These are phyloP conservation scores for Drosophila ambigua DNA, from an alignment of 1,140 invertebrate genomes.

Conservation along the genomic window DNA sequence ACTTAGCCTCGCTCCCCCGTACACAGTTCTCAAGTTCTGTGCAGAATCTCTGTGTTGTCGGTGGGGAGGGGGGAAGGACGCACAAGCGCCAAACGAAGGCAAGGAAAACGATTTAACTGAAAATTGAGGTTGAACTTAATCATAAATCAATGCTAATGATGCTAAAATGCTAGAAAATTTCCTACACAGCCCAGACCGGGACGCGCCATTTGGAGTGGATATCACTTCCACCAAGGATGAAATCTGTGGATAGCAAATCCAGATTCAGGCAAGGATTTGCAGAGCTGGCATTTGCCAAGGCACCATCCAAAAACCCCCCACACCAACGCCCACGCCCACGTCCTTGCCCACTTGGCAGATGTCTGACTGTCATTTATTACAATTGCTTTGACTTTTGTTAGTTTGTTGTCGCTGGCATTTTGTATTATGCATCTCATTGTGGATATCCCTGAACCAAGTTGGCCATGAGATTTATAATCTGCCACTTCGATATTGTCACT, in stretches of 20 bases:
- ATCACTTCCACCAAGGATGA: slow-evolving; percentile 44
- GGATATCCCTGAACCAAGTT: slow-evolving; percentile 36
- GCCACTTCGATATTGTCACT: slow-evolving; percentile 12
- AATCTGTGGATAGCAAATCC: slow-evolving; percentile 5
- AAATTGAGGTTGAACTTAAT: slow-evolving; percentile 84
- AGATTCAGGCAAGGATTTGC: slow-evolving; percentile 60
- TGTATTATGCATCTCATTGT: slow-evolving; percentile 55
- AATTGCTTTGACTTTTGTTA: slow-evolving; percentile 84
- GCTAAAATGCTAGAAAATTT: slow-evolving; percentile 83
- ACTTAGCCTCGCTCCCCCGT: neutral
- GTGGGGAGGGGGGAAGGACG: slow-evolving; percentile 13
- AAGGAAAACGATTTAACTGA: slow-evolving; percentile 82
- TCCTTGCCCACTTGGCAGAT: slow-evolving; percentile 66
- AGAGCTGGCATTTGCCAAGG: slow-evolving; percentile 72
- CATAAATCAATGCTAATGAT: slow-evolving; percentile 84
- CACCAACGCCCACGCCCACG: slow-evolving; percentile 1
- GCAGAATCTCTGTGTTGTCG: slow-evolving; percentile 17
- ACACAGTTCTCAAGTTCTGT: slow-evolving; percentile 38
- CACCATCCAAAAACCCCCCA: slow-evolving; percentile 15
- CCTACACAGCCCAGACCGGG: slow-evolving; percentile 44
- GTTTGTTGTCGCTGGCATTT: slow-evolving; percentile 67
- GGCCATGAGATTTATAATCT: slow-evolving; percentile 39
- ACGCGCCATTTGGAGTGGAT: slow-evolving; percentile 71
- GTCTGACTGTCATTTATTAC: slow-evolving; percentile 84
- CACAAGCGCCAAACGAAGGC: slow-evolving; percentile 47